Percentiles rank a stretch among this genome's conserved stretches.
Evolutionary conservation across 2,888 invertebrate genomes (phyloP).

Genomic region (Anticlea derivata): DNA sequence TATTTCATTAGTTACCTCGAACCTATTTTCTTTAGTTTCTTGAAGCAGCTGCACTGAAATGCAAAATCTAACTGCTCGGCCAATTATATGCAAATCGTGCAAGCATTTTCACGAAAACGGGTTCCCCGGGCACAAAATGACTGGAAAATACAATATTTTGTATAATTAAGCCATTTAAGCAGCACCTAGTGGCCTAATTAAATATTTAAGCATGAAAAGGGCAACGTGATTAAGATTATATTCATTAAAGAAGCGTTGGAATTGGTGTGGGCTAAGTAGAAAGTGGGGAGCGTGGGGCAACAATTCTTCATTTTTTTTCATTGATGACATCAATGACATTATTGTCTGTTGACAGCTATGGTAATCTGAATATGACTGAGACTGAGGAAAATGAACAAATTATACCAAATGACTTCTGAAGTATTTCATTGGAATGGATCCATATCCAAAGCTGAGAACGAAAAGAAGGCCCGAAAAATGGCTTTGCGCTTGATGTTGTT

Average conservation of each 20-base stretch:
- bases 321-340: too few relatives aligned
- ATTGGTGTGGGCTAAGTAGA: slow-evolving; percentile 26
- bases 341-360: too few relatives aligned
- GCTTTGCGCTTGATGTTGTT: too few relatives aligned
- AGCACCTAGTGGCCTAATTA: slow-evolving; percentile 63
- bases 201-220: slow-evolving; percentile 70
- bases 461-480: too few relatives aligned
- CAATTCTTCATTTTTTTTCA: background rate
- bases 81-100: slow-evolving; percentile 32
- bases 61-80: slow-evolving; percentile 30
- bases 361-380: too few relatives aligned
- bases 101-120: slow-evolving; percentile 25
- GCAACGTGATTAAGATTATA: slow-evolving; percentile 63
- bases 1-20: slow-evolving; percentile 14
- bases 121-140: slow-evolving; percentile 25
- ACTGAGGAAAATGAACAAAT: too few relatives aligned
- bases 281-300: slow-evolving; percentile 24
- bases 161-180: slow-evolving; percentile 65
- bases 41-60: slow-evolving; percentile 32
- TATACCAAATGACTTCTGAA: too few relatives aligned
- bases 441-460: too few relatives aligned
- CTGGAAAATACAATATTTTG: slow-evolving; percentile 53
- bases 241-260: slow-evolving; percentile 49
- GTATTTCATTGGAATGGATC: too few relatives aligned
- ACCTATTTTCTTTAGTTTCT: slow-evolving; percentile 17